Conservation (phyloP, 2,797 vertebrate genomes). For the Pempheris klunzingeri region DNA sequence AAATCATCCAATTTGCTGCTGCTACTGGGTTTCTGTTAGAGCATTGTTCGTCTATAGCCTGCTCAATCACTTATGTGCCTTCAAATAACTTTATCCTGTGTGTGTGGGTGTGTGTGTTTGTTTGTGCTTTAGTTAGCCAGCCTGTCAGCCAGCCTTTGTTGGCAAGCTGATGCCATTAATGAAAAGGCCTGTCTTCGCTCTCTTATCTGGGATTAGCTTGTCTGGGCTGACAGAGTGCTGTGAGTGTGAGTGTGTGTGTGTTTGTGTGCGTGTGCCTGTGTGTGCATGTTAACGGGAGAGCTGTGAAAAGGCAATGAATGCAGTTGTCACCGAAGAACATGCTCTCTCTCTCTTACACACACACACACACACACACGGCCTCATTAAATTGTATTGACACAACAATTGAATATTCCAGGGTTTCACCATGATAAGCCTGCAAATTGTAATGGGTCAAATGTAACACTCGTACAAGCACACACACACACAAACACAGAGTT, state of each 20-base stretch:
- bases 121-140: slow-evolving; percentile 54
- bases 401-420: background rate
- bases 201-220: slow-evolving; percentile 78
- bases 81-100: slow-evolving; percentile 59
- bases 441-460: background rate
- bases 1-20: slow-evolving; percentile 29
- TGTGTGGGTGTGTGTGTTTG: slow-evolving; percentile 40
- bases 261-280: background rate
- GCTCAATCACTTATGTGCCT: slow-evolving; percentile 54
- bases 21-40: slow-evolving; percentile 28
- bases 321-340: slow-evolving; percentile 21
- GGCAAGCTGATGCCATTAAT: slow-evolving; percentile 65
- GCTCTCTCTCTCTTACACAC: background rate
- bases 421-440: background rate
- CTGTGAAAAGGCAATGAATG: slow-evolving; percentile 27
- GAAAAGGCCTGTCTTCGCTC: slow-evolving; percentile 66
- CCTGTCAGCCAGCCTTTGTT: slow-evolving; percentile 70
- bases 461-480: slow-evolving; percentile 4
- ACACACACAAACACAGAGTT: slow-evolving; percentile 6
- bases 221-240: slow-evolving; percentile 62
- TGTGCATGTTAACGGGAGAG: background rate
- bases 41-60: slow-evolving; percentile 35
- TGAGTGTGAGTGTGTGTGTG: slow-evolving; percentile 9
- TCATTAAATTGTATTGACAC: slow-evolving; percentile 24
- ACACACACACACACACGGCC: background rate